A percentile compares a stretch with the other conserved stretches of the same genome.
phyloP scores from a whole-genome alignment of 2,113 vertebrate genomes.

The Passer montanus region DNA sequence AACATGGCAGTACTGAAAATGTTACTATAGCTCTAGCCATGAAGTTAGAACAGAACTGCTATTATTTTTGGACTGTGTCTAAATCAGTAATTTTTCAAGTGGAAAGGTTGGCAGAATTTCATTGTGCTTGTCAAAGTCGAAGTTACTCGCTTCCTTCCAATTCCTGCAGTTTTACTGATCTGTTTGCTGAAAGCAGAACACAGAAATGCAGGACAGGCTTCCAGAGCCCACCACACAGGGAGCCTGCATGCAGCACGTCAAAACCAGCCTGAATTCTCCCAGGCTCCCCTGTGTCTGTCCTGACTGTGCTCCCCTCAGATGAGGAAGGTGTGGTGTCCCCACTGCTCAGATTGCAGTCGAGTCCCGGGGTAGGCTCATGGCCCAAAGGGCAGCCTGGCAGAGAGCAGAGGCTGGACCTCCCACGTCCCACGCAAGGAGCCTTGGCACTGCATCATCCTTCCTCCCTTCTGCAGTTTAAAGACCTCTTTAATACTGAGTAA shows the following conservation, averaged over 20 bases:
- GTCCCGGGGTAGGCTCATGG: fast-evolving
- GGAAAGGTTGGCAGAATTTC: background rate
- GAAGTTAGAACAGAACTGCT: background rate
- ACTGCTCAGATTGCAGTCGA: fast-evolving
- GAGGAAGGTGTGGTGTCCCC: background rate
- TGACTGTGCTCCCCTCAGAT: fast-evolving
- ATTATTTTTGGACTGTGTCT: background rate
- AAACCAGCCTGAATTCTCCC: background rate
- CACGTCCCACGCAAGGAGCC: background rate
- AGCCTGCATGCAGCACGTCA: background rate
- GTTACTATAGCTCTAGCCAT: background rate
- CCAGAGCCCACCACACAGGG: background rate
- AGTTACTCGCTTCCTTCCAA: background rate
- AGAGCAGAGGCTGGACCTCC: background rate
- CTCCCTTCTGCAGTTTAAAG: background rate
- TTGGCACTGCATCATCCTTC: background rate
- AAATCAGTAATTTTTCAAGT: constrained; percentile 7
- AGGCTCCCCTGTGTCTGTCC: background rate
- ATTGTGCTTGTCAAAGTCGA: background rate
- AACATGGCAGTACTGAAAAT: background rate
- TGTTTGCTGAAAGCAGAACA: background rate
- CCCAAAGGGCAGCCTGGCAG: fast-evolving
- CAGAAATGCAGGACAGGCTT: background rate
- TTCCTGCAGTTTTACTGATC: background rate
- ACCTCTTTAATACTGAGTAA: background rate